phyloP scores from a whole-genome alignment of 2,113 vertebrate genomes.

The Serilophus lunatus region DNA sequence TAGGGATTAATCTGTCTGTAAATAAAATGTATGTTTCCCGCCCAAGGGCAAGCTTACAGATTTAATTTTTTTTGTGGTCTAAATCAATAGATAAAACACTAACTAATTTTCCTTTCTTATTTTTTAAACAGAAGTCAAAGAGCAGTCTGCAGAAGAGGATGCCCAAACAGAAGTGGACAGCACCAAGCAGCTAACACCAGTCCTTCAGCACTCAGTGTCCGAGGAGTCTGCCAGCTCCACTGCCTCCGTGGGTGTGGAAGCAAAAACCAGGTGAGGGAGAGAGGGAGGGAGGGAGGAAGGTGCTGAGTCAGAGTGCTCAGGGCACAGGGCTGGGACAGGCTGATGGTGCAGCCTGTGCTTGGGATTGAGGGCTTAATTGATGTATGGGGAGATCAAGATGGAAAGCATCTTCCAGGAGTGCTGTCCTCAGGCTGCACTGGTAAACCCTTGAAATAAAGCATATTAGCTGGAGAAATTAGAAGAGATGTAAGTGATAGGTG shows the following conservation, averaged over 20 bases:
- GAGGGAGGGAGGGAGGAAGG: not conserved
- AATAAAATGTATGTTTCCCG: not conserved
- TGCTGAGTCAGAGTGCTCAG: not conserved
- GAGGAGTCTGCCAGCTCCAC: conserved; percentile 83
- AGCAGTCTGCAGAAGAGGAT: conserved; percentile 73
- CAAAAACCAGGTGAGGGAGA: conserved; percentile 81
- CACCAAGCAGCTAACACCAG: conserved; percentile 73
- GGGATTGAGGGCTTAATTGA: not conserved
- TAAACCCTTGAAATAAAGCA: not conserved
- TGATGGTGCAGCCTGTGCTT: not conserved
- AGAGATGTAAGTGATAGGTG: not conserved
- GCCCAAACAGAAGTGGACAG: conserved; percentile 73
- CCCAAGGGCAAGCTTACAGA: not conserved
- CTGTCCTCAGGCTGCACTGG: not conserved
- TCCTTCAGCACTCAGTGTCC: conserved; percentile 79
- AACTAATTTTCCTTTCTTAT: not conserved
- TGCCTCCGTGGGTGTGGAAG: conserved; percentile 82
- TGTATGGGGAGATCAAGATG: not conserved
- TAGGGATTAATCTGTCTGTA: not conserved
- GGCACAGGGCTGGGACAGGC: accelerated
- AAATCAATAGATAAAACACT: not conserved
- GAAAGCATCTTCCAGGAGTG: not conserved
- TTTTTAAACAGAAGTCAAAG: conserved; percentile 76
- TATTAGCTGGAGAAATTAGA: not conserved
- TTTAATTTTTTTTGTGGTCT: not conserved